Evolutionary conservation across 2,888 invertebrate genomes (phyloP), one percentile per base, ranked within the genome.

Genomic region (Junonia oenone): DNA sequence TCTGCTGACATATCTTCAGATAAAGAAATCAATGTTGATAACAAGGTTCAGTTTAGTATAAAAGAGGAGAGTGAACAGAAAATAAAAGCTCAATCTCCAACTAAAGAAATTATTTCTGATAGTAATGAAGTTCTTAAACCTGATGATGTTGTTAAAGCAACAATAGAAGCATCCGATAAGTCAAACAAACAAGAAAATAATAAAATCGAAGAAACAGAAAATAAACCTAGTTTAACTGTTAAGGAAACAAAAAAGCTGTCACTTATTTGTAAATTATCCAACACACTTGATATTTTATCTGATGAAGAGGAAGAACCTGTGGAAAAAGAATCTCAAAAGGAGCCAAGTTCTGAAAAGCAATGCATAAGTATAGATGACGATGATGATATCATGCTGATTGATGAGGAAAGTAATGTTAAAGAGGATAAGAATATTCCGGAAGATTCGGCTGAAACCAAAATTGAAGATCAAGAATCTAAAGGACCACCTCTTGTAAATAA

Each of bases 371-470:
- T 83, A 63, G 85, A 84, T 54, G 84, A 86, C 64, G 84, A 88
- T 67, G 86, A 89, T 67, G 88, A 88, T 61, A 79, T 90, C 22
- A 82, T 91, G 83, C 55, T 91, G 14, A 81, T 89, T 62, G 87
- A 86, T 68, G 89, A 89, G 56, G 78, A 78, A 45, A 59, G 63
- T 49, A 40, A 55, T 45, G 27, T 9, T 49, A 59, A 57, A 37
- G 59, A 53, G 46, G 51, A 43, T n/a, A 45, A 26, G n/a, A 52
- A 55, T 13, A 54, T 46, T 15, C 17, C 33, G 35, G 51, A 64
- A 15, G 48, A 8, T 17, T 14, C 26, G 6, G 17, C 15, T 9
- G 56, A 51, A 51, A 15, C 50, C 6, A 13, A 62, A 55, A 51
- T 56, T 15, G 55, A 65, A 46, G 59, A 65, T 55, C 46, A 53